Conservation (phyloP, 2,888 invertebrate genomes). For the Metellina segmentata region DNA sequence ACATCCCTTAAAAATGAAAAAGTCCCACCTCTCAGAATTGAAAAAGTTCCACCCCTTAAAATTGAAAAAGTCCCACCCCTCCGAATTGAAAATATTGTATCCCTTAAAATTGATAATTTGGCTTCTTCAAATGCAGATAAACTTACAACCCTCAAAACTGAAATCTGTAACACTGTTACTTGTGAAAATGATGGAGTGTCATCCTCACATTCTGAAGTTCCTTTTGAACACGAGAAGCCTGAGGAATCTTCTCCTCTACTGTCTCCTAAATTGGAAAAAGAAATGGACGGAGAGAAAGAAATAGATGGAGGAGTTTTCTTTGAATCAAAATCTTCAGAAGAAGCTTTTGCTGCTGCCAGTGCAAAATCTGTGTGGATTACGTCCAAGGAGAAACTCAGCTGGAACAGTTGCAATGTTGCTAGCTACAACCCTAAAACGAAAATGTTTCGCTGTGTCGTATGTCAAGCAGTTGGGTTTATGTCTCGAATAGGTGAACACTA, state of each 20-base stretch:
- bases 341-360: constrained; percentile 22
- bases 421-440: constrained; percentile 89
- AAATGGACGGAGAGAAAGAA: constrained; percentile 43
- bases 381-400: constrained; percentile 87
- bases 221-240: constrained; percentile 5
- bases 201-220: background rate
- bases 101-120: background rate
- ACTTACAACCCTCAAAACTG: constrained; percentile 11
- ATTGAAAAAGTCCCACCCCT: constrained; percentile 17
- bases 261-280: constrained; percentile 62
- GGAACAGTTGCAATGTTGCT: constrained; percentile 90
- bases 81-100: constrained; percentile 19
- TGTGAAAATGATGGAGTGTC: background rate
- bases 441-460: constrained; percentile 88
- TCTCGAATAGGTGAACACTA: constrained; percentile 89
- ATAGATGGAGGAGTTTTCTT: constrained; percentile 45
- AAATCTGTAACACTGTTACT: background rate
- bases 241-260: constrained; percentile 46
- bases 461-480: constrained; percentile 87
- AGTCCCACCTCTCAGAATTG: constrained; percentile 32
- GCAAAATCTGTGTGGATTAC: constrained; percentile 84
- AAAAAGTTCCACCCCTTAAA: constrained; percentile 39
- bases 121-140: constrained; percentile 19
- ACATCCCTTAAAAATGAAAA: background rate
- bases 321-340: constrained; percentile 56